A percentile compares a stretch with the other conserved stretches of the same genome.
Conservation (phyloP, 2,888 invertebrate species). For the Zygaena filipendulae region DNA sequence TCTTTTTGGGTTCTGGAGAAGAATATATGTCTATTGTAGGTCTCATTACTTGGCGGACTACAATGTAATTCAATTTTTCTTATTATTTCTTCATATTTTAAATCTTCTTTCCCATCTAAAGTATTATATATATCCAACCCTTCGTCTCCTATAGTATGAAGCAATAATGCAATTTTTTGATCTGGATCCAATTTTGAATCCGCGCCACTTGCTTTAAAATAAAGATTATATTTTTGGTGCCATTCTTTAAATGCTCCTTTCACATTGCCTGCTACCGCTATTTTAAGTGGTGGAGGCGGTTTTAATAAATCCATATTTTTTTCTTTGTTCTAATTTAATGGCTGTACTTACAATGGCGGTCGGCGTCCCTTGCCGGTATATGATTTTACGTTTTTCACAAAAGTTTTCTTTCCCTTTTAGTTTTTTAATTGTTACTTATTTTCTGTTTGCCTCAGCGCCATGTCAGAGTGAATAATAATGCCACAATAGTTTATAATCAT, state of each 20-base stretch:
- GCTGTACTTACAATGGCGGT: too few relatives aligned
- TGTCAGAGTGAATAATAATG: too few relatives aligned
- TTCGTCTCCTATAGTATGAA: constrained; percentile 4
- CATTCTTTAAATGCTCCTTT: constrained; percentile 1
- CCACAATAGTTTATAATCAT: too few relatives aligned
- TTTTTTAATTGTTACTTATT: too few relatives aligned
- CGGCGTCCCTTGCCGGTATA: too few relatives aligned
- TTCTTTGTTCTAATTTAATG: too few relatives aligned
- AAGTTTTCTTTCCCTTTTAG: too few relatives aligned
- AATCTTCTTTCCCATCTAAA: constrained; percentile 2
- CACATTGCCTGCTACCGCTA: not conserved
- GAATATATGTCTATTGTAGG: constrained; percentile 5
- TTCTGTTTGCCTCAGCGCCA: too few relatives aligned
- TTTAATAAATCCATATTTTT: constrained; percentile 1
- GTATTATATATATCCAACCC: constrained; percentile 3
- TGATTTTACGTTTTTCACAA: too few relatives aligned
- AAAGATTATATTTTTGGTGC: constrained; percentile 3
- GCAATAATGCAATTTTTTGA: constrained; percentile 2
- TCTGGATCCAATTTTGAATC: not conserved
- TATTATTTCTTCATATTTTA: constrained; percentile 1
- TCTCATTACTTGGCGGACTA: constrained; percentile 6
- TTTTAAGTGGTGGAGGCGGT: not conserved
- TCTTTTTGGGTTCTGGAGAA: not conserved
- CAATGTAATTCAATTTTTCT: constrained; percentile 2
- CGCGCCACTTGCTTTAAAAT: constrained; percentile 2